Conservation (phyloP, 2,888 invertebrate species). For the Temnothorax unifasciatus region DNA sequence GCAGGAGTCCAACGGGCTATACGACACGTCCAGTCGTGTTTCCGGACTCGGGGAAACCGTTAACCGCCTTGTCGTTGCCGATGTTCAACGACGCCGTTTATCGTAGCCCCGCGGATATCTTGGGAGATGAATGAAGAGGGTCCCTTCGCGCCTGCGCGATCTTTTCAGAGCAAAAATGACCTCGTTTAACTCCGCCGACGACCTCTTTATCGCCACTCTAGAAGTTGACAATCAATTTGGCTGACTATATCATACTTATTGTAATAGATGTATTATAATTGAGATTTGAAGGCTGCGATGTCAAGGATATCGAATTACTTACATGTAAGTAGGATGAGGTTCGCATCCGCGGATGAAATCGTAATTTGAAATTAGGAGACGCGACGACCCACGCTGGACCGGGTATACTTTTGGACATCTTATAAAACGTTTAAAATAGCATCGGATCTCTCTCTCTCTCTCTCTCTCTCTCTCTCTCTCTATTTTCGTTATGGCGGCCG, state of each 20-base stretch:
- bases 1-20: neutral
- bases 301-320: neutral
- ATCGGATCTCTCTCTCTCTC: neutral
- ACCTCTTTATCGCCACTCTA: neutral
- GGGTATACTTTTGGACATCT: neutral
- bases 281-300: neutral
- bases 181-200: neutral
- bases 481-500: neutral
- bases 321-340: neutral
- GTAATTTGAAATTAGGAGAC: neutral
- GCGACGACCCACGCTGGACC: neutral
- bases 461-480: no score
- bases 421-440: constrained; percentile 14
- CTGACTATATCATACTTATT: neutral
- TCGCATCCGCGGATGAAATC: neutral
- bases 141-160: neutral
- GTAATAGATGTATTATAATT: neutral
- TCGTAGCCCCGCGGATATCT: neutral
- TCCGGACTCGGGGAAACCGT: constrained; percentile 50
- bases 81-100: neutral
- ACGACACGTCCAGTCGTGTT: neutral
- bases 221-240: no score
- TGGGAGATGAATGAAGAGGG: neutral
- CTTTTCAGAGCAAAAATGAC: neutral
- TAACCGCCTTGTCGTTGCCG: constrained; percentile 30